Evolutionary conservation across 1,140 invertebrate species (phyloP).

Genomic region (Monomorium pharaonis): DNA sequence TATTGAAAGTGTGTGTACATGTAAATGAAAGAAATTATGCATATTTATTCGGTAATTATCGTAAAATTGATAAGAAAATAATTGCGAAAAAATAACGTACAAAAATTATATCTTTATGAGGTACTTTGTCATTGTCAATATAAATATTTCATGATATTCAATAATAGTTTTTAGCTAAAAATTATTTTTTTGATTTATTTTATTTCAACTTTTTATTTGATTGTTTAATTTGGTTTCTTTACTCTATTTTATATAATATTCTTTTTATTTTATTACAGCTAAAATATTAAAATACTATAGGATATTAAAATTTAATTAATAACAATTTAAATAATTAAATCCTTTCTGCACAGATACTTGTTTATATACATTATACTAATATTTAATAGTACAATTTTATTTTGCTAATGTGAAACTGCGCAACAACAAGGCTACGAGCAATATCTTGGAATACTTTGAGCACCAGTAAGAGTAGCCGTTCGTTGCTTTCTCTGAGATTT

Average conservation of each 20-base stretch:
- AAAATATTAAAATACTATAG: not conserved
- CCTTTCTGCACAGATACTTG: not conserved
- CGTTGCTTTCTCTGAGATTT: constrained; percentile 51
- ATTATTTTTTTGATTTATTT: not conserved
- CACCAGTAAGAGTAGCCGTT: constrained; percentile 26
- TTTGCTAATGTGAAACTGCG: not conserved
- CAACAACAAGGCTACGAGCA: not conserved
- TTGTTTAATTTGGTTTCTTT: not conserved
- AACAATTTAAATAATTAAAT: not conserved
- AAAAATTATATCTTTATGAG: not conserved
- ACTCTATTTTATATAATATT: not conserved
- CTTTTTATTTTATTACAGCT: not conserved
- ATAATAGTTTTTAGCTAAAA: not conserved
- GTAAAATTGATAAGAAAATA: not conserved
- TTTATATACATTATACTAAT: not conserved
- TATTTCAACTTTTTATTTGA: not conserved
- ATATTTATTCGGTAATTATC: not conserved
- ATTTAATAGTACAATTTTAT: not conserved
- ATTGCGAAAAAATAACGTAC: not conserved
- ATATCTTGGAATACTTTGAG: constrained; percentile 13
- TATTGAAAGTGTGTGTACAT: not conserved
- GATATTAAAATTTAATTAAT: not conserved
- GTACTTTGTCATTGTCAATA: not conserved
- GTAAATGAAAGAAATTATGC: not conserved
- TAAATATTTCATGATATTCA: not conserved